Evolutionary conservation across 2,888 invertebrate species (phyloP).

Genomic region (Morinoia aosen): DNA sequence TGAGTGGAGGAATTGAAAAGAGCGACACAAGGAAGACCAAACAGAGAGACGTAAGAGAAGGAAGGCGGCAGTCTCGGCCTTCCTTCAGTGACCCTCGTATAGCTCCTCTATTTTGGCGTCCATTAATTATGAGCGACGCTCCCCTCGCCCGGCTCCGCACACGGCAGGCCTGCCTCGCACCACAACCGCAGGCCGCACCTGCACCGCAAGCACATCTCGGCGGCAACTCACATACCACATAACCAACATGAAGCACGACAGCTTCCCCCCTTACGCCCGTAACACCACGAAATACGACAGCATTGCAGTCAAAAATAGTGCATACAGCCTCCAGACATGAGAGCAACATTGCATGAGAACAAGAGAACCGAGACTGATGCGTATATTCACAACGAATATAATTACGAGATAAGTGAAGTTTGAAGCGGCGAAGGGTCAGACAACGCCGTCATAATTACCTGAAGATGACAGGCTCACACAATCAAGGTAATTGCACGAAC

Average conservation of each 20-base stretch:
- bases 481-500: background rate
- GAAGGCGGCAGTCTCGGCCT: background rate
- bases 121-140: slow-evolving; percentile 51
- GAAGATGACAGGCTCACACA: background rate
- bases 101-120: slow-evolving; percentile 37
- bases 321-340: background rate
- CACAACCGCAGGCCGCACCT: background rate
- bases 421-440: background rate
- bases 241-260: background rate
- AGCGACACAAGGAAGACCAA: background rate
- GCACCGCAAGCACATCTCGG: background rate
- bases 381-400: background rate
- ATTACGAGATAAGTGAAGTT: background rate
- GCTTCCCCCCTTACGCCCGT: background rate
- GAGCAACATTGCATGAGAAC: background rate
- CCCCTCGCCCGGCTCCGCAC: background rate
- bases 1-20: background rate
- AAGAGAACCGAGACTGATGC: background rate
- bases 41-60: background rate
- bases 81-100: background rate
- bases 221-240: background rate
- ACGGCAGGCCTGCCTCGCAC: background rate
- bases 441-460: background rate
- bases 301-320: background rate
- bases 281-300: background rate